Conservation (phyloP, 2,888 invertebrate genomes). For the Drosophila antonietae region DNA sequence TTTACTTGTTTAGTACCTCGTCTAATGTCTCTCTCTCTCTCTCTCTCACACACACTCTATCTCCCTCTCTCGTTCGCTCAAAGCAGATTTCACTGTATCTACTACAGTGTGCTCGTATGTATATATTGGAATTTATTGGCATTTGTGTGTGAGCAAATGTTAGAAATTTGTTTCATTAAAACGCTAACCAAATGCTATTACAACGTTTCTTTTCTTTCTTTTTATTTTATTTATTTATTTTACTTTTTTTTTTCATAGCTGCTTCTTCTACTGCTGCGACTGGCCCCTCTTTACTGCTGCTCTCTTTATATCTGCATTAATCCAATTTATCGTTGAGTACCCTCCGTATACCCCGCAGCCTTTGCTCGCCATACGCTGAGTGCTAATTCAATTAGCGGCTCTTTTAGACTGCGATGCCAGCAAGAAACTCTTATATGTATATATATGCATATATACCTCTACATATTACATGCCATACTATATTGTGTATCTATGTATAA, state of each 20-base stretch:
- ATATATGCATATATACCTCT: background rate
- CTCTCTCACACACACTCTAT: background rate
- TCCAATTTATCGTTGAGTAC: constrained; percentile 62
- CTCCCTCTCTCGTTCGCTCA: background rate
- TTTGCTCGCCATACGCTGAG: constrained; percentile 5
- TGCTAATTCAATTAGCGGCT: constrained; percentile 69
- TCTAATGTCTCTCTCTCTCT: background rate
- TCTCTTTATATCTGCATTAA: constrained; percentile 58
- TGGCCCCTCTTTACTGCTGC: background rate
- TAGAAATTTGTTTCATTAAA: constrained; percentile 34
- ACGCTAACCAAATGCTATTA: constrained; percentile 30
- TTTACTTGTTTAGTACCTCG: background rate
- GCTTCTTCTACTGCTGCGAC: background rate
- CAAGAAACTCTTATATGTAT: constrained; percentile 21
- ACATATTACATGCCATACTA: background rate
- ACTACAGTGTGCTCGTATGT: background rate
- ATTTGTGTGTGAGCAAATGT: constrained; percentile 16
- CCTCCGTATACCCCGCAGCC: constrained; percentile 12
- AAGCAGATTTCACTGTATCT: constrained; percentile 3
- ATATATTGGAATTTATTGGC: constrained; percentile 19
- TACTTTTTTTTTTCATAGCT: constrained; percentile 3
- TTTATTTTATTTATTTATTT: no score
- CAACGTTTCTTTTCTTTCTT: constrained; percentile 9
- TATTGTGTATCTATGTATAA: background rate
- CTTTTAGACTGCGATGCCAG: constrained; percentile 19